Base-by-base conservation (phyloP, 1,140 invertebrate species). In the Druon quercuslanigerum region DNA sequence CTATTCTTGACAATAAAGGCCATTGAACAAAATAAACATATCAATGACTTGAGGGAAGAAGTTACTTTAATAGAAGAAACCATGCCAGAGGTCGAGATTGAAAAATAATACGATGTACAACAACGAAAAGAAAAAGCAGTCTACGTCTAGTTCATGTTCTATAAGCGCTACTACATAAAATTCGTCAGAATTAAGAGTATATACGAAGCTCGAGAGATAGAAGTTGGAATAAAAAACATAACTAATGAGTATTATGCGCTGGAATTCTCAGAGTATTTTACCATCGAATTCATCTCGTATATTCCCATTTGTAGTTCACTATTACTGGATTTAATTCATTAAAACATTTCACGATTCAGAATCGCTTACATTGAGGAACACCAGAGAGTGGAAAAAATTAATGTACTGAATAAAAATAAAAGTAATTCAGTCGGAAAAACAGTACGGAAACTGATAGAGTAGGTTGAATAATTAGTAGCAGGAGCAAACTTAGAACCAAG, bases 341-440 rank as follows among this genome's bases (percentile, higher is more conserved):
- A 74, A 12, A 73, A 79, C 17, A 77, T 81, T 56, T 77, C 82
- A 0, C 54, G 79, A 13, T 19, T 77, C 1, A 83, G 74, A 12
- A 81, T 82, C 73, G 78, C 78, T 52, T 79, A 78, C 20, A 52
- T 78, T 25, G 80, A 82, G 76, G 79, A 73, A 19, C 74, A 80
- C 14, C 71, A 84, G 46, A 79, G 25, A 77, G 50, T 74, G 3
- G 77, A 7, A 1, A 54, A n/a, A n/a, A n/a, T n/a, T n/a, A 20
- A 25, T 6, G 33, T 40, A 25, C 50, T 83, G 13, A 8, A 77
- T 73, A 33, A 70, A 9, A 33, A 13, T 19, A 14, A 4, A 2
- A 56, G 56, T 0, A 71, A 16, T 12, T 70, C 57, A 3, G 56
- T 75, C n/a, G 74, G 60, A 0, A 50, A 75, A 16, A 52, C 25